These are phyloP conservation scores for Axinella damicornis DNA, from an alignment of 37 sponge, comb jelly and placozoan species.

Conservation along the genomic window DNA sequence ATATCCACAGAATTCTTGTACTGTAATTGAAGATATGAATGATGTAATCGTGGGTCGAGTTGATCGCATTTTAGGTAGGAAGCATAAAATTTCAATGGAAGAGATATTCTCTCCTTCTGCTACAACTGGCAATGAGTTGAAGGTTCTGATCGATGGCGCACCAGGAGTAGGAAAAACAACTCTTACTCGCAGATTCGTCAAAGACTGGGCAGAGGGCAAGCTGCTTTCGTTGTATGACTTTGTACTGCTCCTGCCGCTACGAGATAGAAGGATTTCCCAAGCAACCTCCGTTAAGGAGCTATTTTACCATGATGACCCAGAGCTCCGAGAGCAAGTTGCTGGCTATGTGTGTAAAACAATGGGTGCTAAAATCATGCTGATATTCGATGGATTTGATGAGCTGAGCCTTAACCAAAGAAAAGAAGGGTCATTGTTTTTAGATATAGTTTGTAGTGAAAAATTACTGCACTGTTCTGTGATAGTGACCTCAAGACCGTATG, in stretches of 20 bases:
- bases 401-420: not conserved
- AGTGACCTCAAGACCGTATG: not conserved
- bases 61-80: not conserved
- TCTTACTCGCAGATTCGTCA: not conserved
- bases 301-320: not conserved
- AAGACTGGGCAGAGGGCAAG: not conserved
- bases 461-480: not conserved
- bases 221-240: not conserved
- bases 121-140: not conserved
- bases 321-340: not conserved
- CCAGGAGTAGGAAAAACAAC: slow-evolving; percentile 21
- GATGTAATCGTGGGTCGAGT: not conserved
- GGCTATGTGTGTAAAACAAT: not conserved
- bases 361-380: slow-evolving; percentile 11
- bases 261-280: not conserved
- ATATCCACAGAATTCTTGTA: too few relatives aligned
- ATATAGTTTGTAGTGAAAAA: not conserved
- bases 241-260: not conserved
- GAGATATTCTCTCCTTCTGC: not conserved
- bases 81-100: not conserved
- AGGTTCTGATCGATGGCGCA: slow-evolving; percentile 6
- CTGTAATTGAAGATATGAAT: not conserved
- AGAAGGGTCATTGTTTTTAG: slow-evolving; percentile 1
- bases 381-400: slow-evolving; percentile 39
- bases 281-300: not conserved